A percentile compares a stretch with the other conserved stretches of the same genome.
Evolutionary conservation across 1,140 invertebrate genomes (phyloP).

Genomic region (Steinernema feltiae): DNA sequence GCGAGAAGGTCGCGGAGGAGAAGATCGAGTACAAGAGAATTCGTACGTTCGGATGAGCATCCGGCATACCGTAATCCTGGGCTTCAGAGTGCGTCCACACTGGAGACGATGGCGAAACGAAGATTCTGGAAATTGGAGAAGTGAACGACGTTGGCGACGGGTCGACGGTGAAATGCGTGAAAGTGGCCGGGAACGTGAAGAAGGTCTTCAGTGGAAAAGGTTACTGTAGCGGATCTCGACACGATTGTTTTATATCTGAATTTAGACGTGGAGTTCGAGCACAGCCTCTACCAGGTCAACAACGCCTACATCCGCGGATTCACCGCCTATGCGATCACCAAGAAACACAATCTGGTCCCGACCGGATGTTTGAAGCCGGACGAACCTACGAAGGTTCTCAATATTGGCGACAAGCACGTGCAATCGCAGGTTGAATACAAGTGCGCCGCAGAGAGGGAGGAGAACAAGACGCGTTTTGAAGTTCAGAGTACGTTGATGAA

Average conservation of each 20-base stretch:
- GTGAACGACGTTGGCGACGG: neutral
- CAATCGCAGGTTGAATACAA: conserved; percentile 5
- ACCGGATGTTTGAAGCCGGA: neutral
- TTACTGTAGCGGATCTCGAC: too few species aligned
- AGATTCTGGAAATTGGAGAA: neutral
- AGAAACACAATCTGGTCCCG: neutral
- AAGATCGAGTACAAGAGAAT: neutral
- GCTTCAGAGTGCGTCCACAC: neutral
- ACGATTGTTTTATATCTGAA: too few species aligned
- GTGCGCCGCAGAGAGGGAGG: neutral
- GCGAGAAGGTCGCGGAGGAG: neutral
- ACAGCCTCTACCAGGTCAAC: neutral
- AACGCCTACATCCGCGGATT: conserved; percentile 1
- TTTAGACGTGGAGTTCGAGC: conserved; percentile 1
- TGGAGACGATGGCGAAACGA: neutral
- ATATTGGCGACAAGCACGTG: neutral
- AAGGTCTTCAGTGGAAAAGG: neutral
- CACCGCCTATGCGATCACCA: neutral
- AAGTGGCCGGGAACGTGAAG: neutral
- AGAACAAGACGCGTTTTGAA: neutral
- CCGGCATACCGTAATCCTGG: neutral
- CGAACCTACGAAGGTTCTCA: neutral
- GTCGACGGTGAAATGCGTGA: neutral
- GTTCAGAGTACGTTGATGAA: neutral
- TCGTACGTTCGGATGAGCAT: neutral